Conservation (phyloP, 2,113 vertebrate species). For the Tringa solitaria region DNA sequence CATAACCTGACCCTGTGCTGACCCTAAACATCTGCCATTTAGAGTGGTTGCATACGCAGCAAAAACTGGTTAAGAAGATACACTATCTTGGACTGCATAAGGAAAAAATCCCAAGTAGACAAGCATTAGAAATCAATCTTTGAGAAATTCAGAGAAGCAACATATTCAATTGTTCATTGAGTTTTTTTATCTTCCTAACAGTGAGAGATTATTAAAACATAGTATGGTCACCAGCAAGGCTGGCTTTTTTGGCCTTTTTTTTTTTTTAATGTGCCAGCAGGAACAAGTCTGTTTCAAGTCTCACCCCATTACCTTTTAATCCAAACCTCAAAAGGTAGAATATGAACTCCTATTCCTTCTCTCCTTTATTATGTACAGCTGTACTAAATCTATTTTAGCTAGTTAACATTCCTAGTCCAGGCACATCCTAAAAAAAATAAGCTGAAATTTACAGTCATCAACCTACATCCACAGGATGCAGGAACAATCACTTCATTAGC, state of each 20-base stretch:
- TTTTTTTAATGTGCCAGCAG: background rate
- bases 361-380: background rate
- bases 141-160: background rate
- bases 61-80: background rate
- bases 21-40: background rate
- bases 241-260: background rate
- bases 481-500: slow-evolving; percentile 12
- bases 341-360: background rate
- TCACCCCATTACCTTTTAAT: background rate
- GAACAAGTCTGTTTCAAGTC: background rate
- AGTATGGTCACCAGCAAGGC: background rate
- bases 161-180: background rate
- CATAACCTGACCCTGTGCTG: background rate
- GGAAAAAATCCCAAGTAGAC: background rate
- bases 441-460: slow-evolving; percentile 1
- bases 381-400: background rate
- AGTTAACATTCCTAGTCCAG: background rate
- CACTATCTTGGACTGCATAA: background rate
- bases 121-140: background rate
- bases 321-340: background rate
- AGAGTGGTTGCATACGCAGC: background rate
- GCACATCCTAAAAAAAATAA: background rate
- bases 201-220: background rate
- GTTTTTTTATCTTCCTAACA: background rate
- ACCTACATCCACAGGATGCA: slow-evolving; percentile 2